phyloP scores from a whole-genome alignment of 1,140 invertebrate genomes.

The Sitobion miscanthi region DNA sequence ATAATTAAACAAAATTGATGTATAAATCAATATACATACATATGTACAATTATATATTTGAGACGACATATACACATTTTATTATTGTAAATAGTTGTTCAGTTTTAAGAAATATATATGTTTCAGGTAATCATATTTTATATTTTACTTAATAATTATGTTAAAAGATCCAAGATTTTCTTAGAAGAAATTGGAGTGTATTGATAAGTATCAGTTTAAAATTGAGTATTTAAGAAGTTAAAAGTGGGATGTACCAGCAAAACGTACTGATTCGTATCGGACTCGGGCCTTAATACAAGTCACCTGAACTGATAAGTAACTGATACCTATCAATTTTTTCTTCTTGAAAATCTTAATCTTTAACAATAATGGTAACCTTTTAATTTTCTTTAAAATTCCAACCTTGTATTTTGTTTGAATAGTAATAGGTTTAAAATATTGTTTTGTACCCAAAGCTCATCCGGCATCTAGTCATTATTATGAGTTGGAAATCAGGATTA shows the following conservation, averaged over 20 bases:
- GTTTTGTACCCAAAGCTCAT: neutral
- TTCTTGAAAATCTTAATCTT: neutral
- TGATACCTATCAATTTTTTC: neutral
- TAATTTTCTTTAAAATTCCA: neutral
- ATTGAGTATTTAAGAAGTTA: neutral
- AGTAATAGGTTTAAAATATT: neutral
- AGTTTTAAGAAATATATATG: conserved; percentile 57
- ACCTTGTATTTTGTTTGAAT: neutral
- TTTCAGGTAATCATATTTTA: conserved; percentile 55
- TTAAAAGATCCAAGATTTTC: neutral
- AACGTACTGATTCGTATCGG: neutral
- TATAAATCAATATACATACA: conserved; percentile 56
- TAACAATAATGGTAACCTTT: conserved; percentile 15
- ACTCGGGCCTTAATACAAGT: too few species aligned
- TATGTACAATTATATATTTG: conserved; percentile 57
- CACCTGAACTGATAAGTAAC: too few species aligned
- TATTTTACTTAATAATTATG: conserved; percentile 44
- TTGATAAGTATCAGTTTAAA: neutral
- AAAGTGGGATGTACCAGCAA: neutral
- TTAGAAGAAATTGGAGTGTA: neutral
- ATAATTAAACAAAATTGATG: conserved; percentile 54
- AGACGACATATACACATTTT: conserved; percentile 54
- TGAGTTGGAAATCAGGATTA: neutral
- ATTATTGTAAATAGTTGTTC: conserved; percentile 57
- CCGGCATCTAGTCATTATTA: neutral